phyloP scores from a whole-genome alignment of 2,888 invertebrate genomes.

The Plagiodera versicolora region DNA sequence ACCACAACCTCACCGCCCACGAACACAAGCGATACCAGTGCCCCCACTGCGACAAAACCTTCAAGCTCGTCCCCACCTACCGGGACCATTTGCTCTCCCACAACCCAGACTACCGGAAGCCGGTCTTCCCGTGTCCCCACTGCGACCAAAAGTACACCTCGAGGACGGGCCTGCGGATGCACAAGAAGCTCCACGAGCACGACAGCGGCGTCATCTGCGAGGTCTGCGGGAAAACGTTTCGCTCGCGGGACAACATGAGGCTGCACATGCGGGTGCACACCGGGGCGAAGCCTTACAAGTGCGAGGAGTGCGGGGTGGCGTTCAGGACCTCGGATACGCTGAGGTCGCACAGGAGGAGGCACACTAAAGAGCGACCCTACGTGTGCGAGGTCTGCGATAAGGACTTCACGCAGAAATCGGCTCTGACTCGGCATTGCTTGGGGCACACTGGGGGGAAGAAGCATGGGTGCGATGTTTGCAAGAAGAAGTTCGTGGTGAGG shows the following conservation, averaged over 20 bases:
- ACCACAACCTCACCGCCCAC: slow-evolving; percentile 14
- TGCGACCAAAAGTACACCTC: slow-evolving; percentile 12
- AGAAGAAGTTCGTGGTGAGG: slow-evolving; percentile 31
- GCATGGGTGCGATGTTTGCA: slow-evolving; percentile 45
- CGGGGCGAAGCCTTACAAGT: slow-evolving; percentile 43
- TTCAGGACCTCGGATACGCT: slow-evolving; percentile 42
- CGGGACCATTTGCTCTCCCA: slow-evolving; percentile 30
- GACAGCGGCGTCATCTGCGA: slow-evolving; percentile 32
- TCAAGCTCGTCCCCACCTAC: slow-evolving; percentile 28
- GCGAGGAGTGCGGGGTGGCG: slow-evolving; percentile 22
- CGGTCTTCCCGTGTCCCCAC: slow-evolving; percentile 16
- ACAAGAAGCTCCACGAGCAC: slow-evolving; percentile 17
- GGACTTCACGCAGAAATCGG: slow-evolving; percentile 53
- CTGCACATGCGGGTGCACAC: slow-evolving; percentile 40
- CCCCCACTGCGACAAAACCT: slow-evolving; percentile 25
- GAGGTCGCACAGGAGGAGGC: slow-evolving; percentile 57
- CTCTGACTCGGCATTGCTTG: slow-evolving; percentile 35
- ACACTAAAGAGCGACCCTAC: slow-evolving; percentile 59
- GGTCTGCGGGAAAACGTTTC: slow-evolving; percentile 37
- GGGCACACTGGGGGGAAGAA: slow-evolving; percentile 56
- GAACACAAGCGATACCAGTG: slow-evolving; percentile 16
- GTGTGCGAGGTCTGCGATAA: slow-evolving; percentile 61
- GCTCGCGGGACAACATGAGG: slow-evolving; percentile 32
- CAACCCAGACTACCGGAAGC: slow-evolving; percentile 26
- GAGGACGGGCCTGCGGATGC: slow-evolving; percentile 1